A percentile compares a stretch with the other conserved stretches of the same genome.
phyloP scores from a whole-genome alignment of 2,888 invertebrate genomes.

The Acleris laterana region DNA sequence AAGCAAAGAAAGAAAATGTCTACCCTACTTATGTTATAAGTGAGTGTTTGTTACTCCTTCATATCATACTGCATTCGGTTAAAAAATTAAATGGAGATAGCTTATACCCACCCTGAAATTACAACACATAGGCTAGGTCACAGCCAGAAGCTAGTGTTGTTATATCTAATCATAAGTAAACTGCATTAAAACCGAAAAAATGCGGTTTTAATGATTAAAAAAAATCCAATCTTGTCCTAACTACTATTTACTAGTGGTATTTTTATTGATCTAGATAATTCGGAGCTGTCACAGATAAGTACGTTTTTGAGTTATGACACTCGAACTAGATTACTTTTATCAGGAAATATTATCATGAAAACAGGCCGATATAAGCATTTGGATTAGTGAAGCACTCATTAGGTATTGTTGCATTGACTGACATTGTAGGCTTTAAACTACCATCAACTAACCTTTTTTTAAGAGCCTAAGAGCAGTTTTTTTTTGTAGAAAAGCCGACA shows the following conservation, averaged over 20 bases:
- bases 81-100: too few species aligned
- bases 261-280: slow-evolving; percentile 8
- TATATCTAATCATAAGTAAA: too few species aligned
- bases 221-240: too few species aligned
- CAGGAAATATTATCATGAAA: slow-evolving; percentile 5
- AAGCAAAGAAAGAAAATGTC: background rate
- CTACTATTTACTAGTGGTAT: background rate
- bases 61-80: too few species aligned
- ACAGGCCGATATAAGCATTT: background rate
- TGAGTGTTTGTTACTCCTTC: too few species aligned
- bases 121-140: too few species aligned
- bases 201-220: background rate
- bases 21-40: background rate
- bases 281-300: slow-evolving; percentile 10
- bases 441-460: too few species aligned
- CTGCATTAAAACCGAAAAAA: too few species aligned
- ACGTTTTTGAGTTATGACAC: slow-evolving; percentile 17
- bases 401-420: background rate
- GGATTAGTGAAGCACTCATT: background rate
- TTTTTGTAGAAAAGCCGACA: background rate
- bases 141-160: too few species aligned
- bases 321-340: slow-evolving; percentile 18
- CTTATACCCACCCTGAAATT: too few species aligned
- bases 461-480: too few species aligned
- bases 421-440: too few species aligned